A percentile compares a stretch with the other conserved stretches of the same genome.
phyloP scores from a whole-genome alignment of 2,113 vertebrate species.

The Gymnocephalus cernua region DNA sequence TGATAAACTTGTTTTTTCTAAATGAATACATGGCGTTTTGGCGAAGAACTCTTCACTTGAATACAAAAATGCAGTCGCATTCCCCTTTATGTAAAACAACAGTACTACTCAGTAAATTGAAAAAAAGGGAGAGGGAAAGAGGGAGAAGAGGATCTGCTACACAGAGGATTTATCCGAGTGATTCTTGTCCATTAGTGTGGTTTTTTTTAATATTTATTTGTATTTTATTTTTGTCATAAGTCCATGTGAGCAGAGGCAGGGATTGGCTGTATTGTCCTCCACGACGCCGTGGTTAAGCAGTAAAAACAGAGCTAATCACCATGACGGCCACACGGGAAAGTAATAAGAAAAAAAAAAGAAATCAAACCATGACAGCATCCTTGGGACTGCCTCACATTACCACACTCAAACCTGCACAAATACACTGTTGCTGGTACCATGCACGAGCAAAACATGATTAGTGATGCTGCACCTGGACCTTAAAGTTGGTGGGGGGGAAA shows the following conservation, averaged over 20 bases:
- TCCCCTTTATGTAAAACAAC: conserved; percentile 43
- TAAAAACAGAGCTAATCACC: conserved; percentile 58
- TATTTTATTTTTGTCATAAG: conserved; percentile 34
- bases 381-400: conserved; percentile 33
- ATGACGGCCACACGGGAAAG: conserved; percentile 28
- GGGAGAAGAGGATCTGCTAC: conserved; percentile 63
- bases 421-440: conserved; percentile 39
- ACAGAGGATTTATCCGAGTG: conserved; percentile 42
- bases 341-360: background rate
- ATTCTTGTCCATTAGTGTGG: conserved; percentile 56
- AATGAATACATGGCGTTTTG: conserved; percentile 24
- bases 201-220: background rate
- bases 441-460: conserved; percentile 2
- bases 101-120: conserved; percentile 45
- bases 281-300: conserved; percentile 40
- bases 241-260: conserved; percentile 68
- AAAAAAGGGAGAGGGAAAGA: background rate
- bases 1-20: background rate
- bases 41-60: conserved; percentile 32
- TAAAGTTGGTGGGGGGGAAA: background rate
- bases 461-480: conserved; percentile 23
- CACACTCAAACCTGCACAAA: conserved; percentile 48
- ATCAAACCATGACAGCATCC: conserved; percentile 31
- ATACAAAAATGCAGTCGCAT: conserved; percentile 43
- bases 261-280: conserved; percentile 70